Percentiles rank a stretch among this genome's conserved stretches.
Evolutionary conservation across 1,140 invertebrate genomes (phyloP).

Genomic region (Drosophila teissieri): DNA sequence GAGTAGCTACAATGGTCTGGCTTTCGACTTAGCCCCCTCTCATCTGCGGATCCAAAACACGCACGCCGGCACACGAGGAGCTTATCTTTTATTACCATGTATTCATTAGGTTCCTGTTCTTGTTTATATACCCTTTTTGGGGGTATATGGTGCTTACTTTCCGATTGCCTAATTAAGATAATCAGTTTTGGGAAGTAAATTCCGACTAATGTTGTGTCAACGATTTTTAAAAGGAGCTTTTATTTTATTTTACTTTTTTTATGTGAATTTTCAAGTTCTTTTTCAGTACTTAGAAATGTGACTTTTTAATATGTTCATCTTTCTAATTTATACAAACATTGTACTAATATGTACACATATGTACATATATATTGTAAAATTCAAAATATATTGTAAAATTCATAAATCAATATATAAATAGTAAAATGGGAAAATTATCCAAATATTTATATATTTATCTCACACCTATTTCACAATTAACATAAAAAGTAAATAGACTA

Average conservation of each 20-base stretch:
- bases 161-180: slow-evolving; percentile 8
- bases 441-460: too few relatives aligned
- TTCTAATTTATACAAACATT: too few relatives aligned
- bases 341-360: too few relatives aligned
- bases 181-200: neutral
- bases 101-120: slow-evolving; percentile 62
- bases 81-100: slow-evolving; percentile 78
- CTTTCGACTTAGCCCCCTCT: neutral
- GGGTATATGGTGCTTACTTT: neutral
- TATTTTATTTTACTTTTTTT: too few relatives aligned
- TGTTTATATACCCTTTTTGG: slow-evolving; percentile 22
- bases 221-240: too few relatives aligned
- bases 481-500: too few relatives aligned
- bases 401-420: neutral
- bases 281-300: too few relatives aligned
- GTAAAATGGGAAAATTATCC: too few relatives aligned
- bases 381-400: neutral
- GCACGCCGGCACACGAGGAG: slow-evolving; percentile 48
- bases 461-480: too few relatives aligned
- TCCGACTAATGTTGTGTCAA: neutral
- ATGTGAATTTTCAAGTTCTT: too few relatives aligned
- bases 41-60: neutral
- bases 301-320: too few relatives aligned
- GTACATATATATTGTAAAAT: neutral
- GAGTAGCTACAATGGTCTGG: slow-evolving; percentile 43